Percentiles rank a stretch among this genome's conserved stretches.
phyloP scores from a whole-genome alignment of 2,113 vertebrate genomes.

The Marmota monax region DNA sequence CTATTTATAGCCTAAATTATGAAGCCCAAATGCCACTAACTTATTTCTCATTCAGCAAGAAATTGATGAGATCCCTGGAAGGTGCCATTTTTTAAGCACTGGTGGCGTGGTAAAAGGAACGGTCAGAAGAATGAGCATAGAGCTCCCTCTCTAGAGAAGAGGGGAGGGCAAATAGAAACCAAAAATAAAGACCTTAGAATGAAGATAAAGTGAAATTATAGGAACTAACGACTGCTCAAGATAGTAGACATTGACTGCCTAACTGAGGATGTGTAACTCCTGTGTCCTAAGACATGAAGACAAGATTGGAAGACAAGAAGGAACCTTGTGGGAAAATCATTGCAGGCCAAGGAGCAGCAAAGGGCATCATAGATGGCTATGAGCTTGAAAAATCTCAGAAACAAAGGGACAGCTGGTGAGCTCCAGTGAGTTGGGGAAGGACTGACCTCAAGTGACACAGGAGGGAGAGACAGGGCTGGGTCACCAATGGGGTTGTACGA shows the following conservation, averaged over 20 bases:
- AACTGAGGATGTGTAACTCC: neutral
- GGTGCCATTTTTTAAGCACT: neutral
- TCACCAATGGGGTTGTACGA: neutral
- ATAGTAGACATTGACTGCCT: neutral
- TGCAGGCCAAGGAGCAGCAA: neutral
- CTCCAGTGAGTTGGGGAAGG: neutral
- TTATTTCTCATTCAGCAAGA: neutral
- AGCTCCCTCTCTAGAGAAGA: neutral
- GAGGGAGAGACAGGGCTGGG: neutral
- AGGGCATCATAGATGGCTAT: neutral
- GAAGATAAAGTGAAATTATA: neutral
- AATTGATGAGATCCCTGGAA: neutral
- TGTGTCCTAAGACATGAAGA: neutral
- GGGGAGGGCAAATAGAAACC: neutral
- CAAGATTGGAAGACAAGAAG: neutral
- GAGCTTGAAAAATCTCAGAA: neutral
- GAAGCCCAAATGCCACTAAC: neutral
- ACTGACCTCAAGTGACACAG: rapidly evolving
- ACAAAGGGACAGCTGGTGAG: neutral
- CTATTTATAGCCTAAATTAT: neutral
- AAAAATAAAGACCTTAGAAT: neutral
- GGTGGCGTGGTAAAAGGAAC: neutral
- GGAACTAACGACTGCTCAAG: neutral
- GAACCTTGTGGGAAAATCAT: neutral
- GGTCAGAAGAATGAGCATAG: neutral